Conservation (phyloP, 2,797 vertebrate genomes). For the Chromis chromis region DNA sequence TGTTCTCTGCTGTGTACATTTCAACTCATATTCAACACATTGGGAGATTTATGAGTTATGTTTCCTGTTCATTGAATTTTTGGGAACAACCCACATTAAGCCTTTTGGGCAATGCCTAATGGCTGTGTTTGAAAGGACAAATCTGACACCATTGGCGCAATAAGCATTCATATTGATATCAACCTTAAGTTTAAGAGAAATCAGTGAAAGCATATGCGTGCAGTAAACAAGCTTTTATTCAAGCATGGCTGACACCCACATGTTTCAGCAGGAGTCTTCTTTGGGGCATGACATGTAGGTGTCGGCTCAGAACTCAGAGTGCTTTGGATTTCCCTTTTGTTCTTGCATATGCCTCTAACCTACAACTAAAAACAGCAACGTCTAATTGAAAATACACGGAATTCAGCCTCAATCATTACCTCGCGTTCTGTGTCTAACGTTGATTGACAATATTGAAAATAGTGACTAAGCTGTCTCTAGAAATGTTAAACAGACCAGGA, state of each 20-base stretch:
- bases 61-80: background rate
- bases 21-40: background rate
- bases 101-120: background rate
- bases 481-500: conserved; percentile 12
- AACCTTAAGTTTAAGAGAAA: background rate
- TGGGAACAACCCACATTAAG: background rate
- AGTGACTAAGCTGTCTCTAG: background rate
- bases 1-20: background rate
- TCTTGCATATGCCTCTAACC: conserved; percentile 9
- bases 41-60: background rate
- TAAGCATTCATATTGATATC: background rate
- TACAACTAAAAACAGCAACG: conserved; percentile 2
- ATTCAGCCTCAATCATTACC: background rate
- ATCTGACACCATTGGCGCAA: background rate
- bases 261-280: conserved; percentile 29
- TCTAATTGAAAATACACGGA: conserved; percentile 4
- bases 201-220: background rate
- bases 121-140: background rate
- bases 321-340: conserved; percentile 28
- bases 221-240: conserved; percentile 32
- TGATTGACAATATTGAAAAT: background rate
- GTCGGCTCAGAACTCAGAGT: conserved; percentile 11
- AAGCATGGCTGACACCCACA: conserved; percentile 43
- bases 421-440: background rate
- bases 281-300: conserved; percentile 28